Evolutionary conservation across 2,113 vertebrate genomes (phyloP).

Genomic region (Pelecanus crispus): DNA sequence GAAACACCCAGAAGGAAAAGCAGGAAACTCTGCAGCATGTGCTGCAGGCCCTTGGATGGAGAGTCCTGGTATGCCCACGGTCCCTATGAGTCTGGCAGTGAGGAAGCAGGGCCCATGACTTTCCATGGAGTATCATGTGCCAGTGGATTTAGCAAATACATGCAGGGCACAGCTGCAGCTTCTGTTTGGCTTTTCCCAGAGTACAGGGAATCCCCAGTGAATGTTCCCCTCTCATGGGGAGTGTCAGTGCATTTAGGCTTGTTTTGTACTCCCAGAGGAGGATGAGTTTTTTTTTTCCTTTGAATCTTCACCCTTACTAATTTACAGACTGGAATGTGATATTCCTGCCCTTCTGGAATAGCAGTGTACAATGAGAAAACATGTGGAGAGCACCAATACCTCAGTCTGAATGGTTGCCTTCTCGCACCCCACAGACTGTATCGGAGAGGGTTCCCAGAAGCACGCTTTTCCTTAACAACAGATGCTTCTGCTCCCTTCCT

Average conservation of each 20-base stretch:
- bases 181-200: neutral
- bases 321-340: neutral
- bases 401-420: neutral
- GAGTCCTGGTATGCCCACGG: neutral
- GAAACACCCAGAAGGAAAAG: neutral
- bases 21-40: neutral
- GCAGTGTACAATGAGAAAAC: neutral
- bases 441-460: neutral
- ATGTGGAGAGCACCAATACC: neutral
- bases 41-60: neutral
- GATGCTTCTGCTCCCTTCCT: neutral
- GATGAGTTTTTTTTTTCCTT: neutral
- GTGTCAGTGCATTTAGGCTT: neutral
- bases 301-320: neutral
- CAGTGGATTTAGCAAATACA: neutral
- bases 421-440: neutral
- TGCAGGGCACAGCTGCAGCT: neutral
- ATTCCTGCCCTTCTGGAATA: neutral
- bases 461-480: neutral
- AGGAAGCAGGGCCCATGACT: neutral
- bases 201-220: neutral
- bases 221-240: neutral
- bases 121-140: neutral
- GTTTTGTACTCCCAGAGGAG: neutral
- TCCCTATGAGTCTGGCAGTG: neutral